These are phyloP conservation scores for Nothura maculosa DNA, from an alignment of 2,797 vertebrate species.

Conservation along the genomic window DNA sequence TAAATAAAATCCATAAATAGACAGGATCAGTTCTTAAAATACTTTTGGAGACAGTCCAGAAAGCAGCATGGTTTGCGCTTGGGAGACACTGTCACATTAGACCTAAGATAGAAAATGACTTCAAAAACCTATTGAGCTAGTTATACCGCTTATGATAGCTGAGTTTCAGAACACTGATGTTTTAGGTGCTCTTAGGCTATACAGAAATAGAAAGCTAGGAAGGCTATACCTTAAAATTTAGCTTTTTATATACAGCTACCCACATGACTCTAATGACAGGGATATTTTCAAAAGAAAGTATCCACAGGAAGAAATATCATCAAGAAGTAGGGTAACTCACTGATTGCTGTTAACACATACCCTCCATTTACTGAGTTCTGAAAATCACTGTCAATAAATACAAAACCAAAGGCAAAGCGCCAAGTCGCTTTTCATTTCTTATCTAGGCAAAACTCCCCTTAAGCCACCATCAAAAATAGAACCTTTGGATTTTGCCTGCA, in stretches of 20 bases:
- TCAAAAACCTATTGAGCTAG: background rate
- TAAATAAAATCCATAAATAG: background rate
- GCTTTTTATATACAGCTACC: background rate
- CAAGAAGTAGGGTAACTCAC: background rate
- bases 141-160: background rate
- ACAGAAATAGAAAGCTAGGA: background rate
- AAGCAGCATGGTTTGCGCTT: background rate
- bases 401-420: background rate
- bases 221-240: background rate
- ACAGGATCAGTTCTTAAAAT: background rate
- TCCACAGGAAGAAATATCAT: background rate
- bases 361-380: background rate
- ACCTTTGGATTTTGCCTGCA: background rate
- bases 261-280: background rate
- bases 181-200: background rate
- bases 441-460: background rate
- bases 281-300: conserved; percentile 2
- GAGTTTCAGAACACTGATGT: background rate
- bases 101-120: background rate
- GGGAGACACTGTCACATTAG: background rate
- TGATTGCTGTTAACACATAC: background rate
- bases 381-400: background rate
- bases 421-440: background rate
- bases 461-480: background rate
- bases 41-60: background rate